Percentiles rank a stretch among this genome's conserved stretches.
These are phyloP conservation scores for Brachyopa scutellaris DNA, from an alignment of 2,888 invertebrate genomes.

Conservation along the genomic window DNA sequence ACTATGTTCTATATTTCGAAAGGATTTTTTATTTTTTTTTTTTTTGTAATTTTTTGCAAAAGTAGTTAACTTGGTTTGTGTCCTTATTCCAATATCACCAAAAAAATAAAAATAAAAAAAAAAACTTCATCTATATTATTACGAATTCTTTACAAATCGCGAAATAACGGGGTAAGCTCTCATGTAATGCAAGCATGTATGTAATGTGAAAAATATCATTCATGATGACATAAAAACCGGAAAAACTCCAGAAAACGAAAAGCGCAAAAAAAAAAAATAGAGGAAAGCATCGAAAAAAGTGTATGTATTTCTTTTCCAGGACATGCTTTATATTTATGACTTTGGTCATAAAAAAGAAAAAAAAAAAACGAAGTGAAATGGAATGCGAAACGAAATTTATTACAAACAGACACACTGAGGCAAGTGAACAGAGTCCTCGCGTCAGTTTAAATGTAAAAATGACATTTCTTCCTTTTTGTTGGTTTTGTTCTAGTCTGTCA, in stretches of 20 bases:
- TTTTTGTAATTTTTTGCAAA: background rate
- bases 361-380: background rate
- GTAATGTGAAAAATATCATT: conserved; percentile 61
- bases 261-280: conserved; percentile 20
- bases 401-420: conserved; percentile 41
- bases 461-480: conserved; percentile 38
- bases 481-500: conserved; percentile 51
- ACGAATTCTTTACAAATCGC: conserved; percentile 40
- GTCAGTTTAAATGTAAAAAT: conserved; percentile 59
- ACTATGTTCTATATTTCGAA: conserved; percentile 4
- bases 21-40: background rate
- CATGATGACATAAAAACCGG: conserved; percentile 55
- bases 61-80: conserved; percentile 8
- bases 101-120: too few relatives aligned
- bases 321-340: conserved; percentile 71
- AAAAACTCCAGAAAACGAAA: conserved; percentile 26
- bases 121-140: conserved; percentile 14
- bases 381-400: conserved; percentile 70
- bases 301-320: conserved; percentile 60
- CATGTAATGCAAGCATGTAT: conserved; percentile 38
- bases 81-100: conserved; percentile 26
- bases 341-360: conserved; percentile 64
- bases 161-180: conserved; percentile 25
- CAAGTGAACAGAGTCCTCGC: conserved; percentile 41
- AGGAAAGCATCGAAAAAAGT: conserved; percentile 1